These are phyloP conservation scores for Disparrhopalites patrizii DNA, from an alignment of 2,888 invertebrate genomes.

Conservation along the genomic window DNA sequence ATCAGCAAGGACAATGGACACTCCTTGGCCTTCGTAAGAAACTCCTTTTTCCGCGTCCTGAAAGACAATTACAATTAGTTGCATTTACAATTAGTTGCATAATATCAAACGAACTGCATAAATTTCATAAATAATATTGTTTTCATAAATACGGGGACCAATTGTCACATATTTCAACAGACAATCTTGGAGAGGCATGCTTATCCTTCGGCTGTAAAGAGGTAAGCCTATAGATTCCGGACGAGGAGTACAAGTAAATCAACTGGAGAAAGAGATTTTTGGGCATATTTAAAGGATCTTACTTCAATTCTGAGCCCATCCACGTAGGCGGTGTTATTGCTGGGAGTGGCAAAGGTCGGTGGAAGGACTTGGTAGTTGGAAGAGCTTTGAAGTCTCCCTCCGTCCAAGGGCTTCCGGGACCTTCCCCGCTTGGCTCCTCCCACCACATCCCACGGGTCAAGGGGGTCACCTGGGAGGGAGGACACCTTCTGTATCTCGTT, in stretches of 20 bases:
- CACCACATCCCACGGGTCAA: too few species aligned
- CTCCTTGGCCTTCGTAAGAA: constrained; percentile 41
- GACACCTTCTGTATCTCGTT: too few species aligned
- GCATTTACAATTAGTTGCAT: neutral
- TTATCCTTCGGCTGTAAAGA: too few species aligned
- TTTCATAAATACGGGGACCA: too few species aligned
- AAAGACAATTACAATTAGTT: neutral
- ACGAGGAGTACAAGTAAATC: too few species aligned
- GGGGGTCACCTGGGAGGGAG: too few species aligned
- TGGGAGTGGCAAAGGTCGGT: too few species aligned
- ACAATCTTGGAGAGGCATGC: too few species aligned
- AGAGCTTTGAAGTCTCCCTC: neutral
- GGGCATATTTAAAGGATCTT: too few species aligned
- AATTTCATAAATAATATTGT: neutral
- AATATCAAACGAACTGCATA: neutral
- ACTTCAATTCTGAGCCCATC: constrained; percentile 46
- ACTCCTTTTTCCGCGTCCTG: constrained; percentile 43
- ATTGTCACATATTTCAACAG: too few species aligned
- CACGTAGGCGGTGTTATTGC: constrained; percentile 38
- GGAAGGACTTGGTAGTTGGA: constrained; percentile 22
- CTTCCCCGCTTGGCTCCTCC: neutral
- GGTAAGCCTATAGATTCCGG: too few species aligned
- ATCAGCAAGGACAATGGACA: constrained; percentile 41
- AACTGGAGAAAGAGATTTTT: too few species aligned
- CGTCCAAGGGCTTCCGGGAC: neutral